Evolutionary conservation across 2,113 vertebrate genomes (phyloP).

Genomic region (Neopipo cinnamomea): DNA sequence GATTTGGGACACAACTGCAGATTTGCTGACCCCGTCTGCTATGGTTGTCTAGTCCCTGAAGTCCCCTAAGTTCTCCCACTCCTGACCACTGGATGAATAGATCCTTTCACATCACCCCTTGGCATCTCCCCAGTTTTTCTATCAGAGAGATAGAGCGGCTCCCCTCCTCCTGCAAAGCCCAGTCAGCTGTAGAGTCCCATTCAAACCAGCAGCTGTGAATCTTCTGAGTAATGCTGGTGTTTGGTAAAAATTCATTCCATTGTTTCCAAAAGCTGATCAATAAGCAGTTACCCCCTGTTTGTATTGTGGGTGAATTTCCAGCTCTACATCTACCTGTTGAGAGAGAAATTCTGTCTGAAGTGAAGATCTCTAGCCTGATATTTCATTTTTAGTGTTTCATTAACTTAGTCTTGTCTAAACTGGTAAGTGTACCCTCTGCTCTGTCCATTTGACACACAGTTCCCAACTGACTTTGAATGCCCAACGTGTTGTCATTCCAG

Average conservation of each 20-base stretch:
- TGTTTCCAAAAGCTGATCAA: not conserved
- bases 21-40: not conserved
- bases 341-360: not conserved
- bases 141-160: not conserved
- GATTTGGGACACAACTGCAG: not conserved
- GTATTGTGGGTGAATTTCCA: not conserved
- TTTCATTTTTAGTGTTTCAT: not conserved
- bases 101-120: not conserved
- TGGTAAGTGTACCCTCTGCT: rapidly evolving
- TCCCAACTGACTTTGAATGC: not conserved
- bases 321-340: not conserved
- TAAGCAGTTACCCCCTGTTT: not conserved
- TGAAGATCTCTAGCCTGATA: not conserved
- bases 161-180: not conserved
- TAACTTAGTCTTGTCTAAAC: not conserved
- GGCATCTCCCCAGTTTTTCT: not conserved
- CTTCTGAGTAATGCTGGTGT: not conserved
- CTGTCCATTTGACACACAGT: rapidly evolving
- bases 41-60: not conserved
- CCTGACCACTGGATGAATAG: not conserved
- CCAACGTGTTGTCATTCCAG: not conserved
- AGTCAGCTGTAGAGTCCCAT: not conserved
- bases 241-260: not conserved
- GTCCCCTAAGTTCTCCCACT: not conserved
- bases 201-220: not conserved